Conservation (phyloP, 1,140 invertebrate species). For the Drosophila biarmipes region DNA sequence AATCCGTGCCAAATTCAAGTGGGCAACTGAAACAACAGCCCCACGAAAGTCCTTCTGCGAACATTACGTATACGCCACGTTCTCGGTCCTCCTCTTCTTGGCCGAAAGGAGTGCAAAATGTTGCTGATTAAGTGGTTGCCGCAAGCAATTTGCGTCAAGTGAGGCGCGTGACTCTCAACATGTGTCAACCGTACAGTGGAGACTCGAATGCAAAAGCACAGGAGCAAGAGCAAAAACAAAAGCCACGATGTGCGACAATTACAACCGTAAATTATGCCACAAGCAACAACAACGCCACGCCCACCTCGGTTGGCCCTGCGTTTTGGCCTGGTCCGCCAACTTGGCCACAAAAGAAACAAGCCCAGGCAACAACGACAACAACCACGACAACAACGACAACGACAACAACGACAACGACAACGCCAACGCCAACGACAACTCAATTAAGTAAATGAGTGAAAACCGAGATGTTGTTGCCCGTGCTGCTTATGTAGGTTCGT, state of each 20-base stretch:
- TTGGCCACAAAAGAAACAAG: conserved; percentile 55
- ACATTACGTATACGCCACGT: conserved; percentile 40
- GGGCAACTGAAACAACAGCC: conserved; percentile 2
- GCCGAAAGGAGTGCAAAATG: conserved; percentile 56
- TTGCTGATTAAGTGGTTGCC: conserved; percentile 76
- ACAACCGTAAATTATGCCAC: conserved; percentile 77
- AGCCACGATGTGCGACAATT: conserved; percentile 72
- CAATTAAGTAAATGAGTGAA: conserved; percentile 76
- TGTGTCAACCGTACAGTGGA: conserved; percentile 52
- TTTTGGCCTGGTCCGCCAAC: conserved; percentile 32
- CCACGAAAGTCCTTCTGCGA: background rate
- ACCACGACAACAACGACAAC: conserved; percentile 54
- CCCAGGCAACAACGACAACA: conserved; percentile 20
- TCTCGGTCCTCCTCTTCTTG: conserved; percentile 14
- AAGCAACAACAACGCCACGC: conserved; percentile 42
- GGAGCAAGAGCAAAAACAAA: conserved; percentile 33
- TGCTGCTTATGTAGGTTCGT: conserved; percentile 22
- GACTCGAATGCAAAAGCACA: conserved; percentile 18
- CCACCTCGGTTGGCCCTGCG: conserved; percentile 1
- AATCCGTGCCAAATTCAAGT: conserved; percentile 29
- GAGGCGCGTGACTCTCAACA: conserved; percentile 65
- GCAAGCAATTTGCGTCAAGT: conserved; percentile 75
- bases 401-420: conserved; percentile 45
- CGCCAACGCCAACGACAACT: conserved; percentile 55
- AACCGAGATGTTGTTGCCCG: conserved; percentile 50